These are phyloP conservation scores for Tinamus guttatus DNA, from an alignment of 2,113 vertebrate species.

Conservation along the genomic window DNA sequence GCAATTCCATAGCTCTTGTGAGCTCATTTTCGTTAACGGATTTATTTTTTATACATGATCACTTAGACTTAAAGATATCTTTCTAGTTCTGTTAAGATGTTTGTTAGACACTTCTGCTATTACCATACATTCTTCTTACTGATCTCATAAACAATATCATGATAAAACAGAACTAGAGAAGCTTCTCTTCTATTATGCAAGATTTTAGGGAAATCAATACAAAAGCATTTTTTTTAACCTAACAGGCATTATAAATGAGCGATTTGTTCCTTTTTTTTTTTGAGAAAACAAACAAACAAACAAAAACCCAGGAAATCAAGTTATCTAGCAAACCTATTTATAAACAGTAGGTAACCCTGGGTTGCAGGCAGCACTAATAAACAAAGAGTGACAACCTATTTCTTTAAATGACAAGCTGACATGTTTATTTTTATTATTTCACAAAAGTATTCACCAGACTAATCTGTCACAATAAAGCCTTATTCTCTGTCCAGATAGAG, in stretches of 20 bases:
- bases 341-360: constrained; percentile 70
- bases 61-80: not conserved
- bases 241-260: constrained; percentile 49
- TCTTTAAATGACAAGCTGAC: constrained; percentile 75
- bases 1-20: constrained; percentile 15
- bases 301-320: constrained; percentile 38
- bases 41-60: not conserved
- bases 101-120: not conserved
- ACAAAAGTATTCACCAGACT: constrained; percentile 46
- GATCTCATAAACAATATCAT: not conserved
- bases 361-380: constrained; percentile 64
- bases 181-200: not conserved
- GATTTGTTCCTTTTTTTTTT: not conserved
- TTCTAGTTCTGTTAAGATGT: constrained; percentile 17
- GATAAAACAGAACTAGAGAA: not conserved
- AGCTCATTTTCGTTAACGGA: not conserved
- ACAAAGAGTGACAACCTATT: constrained; percentile 72
- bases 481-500: constrained; percentile 1
- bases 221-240: not conserved
- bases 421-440: constrained; percentile 75
- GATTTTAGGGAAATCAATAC: not conserved
- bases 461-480: constrained; percentile 62
- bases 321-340: constrained; percentile 69
- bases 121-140: not conserved
- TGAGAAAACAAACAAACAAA: not conserved